Evolutionary conservation across 2,797 vertebrate genomes (phyloP).

Genomic region (Platalea minor): DNA sequence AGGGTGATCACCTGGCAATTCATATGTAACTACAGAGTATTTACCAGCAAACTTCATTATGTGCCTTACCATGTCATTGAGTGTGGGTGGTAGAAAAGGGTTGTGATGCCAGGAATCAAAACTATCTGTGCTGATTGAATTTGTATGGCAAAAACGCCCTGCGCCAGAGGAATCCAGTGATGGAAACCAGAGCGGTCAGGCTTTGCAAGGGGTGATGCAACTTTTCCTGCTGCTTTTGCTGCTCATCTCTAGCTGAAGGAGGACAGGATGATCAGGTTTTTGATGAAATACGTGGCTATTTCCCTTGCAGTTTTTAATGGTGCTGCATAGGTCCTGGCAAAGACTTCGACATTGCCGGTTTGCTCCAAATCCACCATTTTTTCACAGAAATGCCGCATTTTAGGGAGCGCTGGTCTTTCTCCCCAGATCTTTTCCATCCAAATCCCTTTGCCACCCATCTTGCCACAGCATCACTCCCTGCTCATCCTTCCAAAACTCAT

Average conservation of each 20-base stretch:
- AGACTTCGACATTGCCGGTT: accelerated
- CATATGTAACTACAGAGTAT: background rate
- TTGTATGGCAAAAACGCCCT: background rate
- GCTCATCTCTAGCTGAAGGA: accelerated
- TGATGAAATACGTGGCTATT: background rate
- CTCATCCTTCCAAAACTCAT: background rate
- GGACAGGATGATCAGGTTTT: background rate
- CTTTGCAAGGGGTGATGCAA: background rate
- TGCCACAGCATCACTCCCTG: background rate
- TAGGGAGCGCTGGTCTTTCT: background rate
- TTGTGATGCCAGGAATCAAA: background rate
- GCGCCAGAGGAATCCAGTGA: background rate
- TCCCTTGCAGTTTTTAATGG: background rate
- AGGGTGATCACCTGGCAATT: background rate
- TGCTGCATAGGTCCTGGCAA: background rate
- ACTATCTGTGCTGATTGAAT: background rate
- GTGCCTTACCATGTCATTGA: background rate
- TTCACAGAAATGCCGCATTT: background rate
- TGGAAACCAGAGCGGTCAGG: background rate
- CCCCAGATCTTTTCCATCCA: background rate
- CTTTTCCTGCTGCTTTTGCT: background rate
- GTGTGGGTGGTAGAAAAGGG: background rate
- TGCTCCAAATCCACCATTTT: background rate
- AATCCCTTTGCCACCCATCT: background rate
- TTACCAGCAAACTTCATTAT: background rate